These are phyloP conservation scores for Pseudochirops corinnae DNA, from an alignment of 2,797 vertebrate species.

Conservation along the genomic window DNA sequence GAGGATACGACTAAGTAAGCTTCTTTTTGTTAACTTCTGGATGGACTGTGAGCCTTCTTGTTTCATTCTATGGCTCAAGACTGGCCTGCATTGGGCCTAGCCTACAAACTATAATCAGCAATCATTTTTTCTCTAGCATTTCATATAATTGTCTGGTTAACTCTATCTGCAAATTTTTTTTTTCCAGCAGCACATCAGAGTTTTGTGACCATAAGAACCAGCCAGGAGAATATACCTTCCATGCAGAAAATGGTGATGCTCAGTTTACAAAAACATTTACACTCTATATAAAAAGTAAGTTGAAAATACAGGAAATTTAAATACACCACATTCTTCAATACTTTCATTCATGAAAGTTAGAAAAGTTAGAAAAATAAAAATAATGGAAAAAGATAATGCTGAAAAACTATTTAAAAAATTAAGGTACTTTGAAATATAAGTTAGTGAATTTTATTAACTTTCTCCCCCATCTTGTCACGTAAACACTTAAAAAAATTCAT, in stretches of 20 bases:
- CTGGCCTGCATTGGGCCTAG: not conserved
- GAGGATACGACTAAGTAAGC: not conserved
- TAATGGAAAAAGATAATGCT: not conserved
- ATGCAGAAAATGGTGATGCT: constrained; percentile 86
- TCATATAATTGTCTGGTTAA: constrained; percentile 50
- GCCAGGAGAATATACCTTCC: constrained; percentile 91
- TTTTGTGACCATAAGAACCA: constrained; percentile 86
- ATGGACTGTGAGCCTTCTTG: not conserved
- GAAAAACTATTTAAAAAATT: not conserved
- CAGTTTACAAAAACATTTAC: constrained; percentile 86
- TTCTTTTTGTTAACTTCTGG: not conserved
- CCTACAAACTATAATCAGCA: not conserved
- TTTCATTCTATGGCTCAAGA: not conserved
- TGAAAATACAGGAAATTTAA: constrained; percentile 37
- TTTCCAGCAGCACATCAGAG: constrained; percentile 82
- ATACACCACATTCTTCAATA: constrained; percentile 6
- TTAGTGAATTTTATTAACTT: not conserved
- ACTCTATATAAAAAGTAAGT: constrained; percentile 92
- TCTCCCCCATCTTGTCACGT: not conserved
- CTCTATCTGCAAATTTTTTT: constrained; percentile 62
- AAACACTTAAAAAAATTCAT: constrained; percentile 15
- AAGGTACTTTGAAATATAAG: constrained; percentile 12
- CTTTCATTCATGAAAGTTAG: constrained; percentile 2
- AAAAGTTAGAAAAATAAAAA: constrained; percentile 28
- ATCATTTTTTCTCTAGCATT: not conserved